phyloP scores from a whole-genome alignment of 2,113 vertebrate species.

The Anoplopoma fimbria region DNA sequence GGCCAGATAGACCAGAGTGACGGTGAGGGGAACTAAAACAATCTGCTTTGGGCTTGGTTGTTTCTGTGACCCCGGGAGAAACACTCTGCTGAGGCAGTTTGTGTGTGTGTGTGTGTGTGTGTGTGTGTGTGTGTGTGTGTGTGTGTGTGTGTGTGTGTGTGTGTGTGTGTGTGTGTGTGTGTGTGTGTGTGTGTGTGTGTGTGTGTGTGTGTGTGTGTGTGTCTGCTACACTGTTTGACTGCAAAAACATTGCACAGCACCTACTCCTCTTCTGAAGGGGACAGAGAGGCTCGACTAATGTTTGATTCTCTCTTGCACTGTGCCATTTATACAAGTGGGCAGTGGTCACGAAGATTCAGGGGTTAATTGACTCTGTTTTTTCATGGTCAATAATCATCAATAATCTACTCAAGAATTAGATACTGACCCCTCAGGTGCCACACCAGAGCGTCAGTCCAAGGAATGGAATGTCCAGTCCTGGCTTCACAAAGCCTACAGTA shows the following conservation, averaged over 20 bases:
- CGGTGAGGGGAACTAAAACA: slow-evolving; percentile 65
- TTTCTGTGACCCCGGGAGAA: slow-evolving; percentile 62
- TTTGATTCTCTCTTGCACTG: slow-evolving; percentile 22
- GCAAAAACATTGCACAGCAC: slow-evolving; percentile 49
- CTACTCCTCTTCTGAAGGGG: slow-evolving; percentile 7
- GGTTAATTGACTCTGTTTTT: slow-evolving; percentile 53
- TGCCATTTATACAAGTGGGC: slow-evolving; percentile 29
- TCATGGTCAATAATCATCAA: slow-evolving; percentile 53
- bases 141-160: slow-evolving; percentile 45
- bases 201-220: slow-evolving; percentile 37
- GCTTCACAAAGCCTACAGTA: slow-evolving; percentile 55
- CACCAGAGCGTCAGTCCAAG: slow-evolving; percentile 37
- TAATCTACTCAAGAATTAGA: slow-evolving; percentile 46
- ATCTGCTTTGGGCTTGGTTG: slow-evolving; percentile 53
- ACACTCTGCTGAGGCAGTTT: slow-evolving; percentile 22
- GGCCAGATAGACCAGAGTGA: slow-evolving; percentile 43
- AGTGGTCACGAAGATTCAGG: slow-evolving; percentile 18
- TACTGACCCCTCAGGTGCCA: slow-evolving; percentile 54
- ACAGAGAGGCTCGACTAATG: slow-evolving; percentile 16
- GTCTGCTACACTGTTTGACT: slow-evolving; percentile 48
- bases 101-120: slow-evolving; percentile 37
- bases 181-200: slow-evolving; percentile 30
- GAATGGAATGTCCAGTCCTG: slow-evolving; percentile 42
- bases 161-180: slow-evolving; percentile 47
- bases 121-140: slow-evolving; percentile 46